Base-by-base conservation (phyloP, 2,888 invertebrate species). In the Drosophila pullipes region DNA sequence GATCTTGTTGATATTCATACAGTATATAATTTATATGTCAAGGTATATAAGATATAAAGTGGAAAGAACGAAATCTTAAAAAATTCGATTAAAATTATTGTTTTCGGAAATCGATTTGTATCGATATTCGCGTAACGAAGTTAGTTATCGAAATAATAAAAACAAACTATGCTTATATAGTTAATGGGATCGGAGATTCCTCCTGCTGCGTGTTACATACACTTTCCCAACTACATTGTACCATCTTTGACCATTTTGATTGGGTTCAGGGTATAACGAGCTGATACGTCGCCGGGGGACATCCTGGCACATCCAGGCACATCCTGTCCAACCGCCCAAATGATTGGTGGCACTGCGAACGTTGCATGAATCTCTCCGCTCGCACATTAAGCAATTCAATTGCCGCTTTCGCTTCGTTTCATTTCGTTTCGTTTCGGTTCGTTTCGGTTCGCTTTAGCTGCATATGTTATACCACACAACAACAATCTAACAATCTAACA, bases 311-410 rank as follows among this genome's bases (percentile, higher is more conserved):
- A 69, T 18, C 25, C 22, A 10, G 37, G 37, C 59, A n/a, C 35
- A 74, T 54, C 63, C 55, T 73, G 53, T 55, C 25, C 73, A 78
- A 57, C 82, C 52, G 74, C 49, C 62, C 78, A 78, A 63, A 73
- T 78, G 68, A 78, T 78, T 78, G 82, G 54, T 57, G 65, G 72
- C 78, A 65, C 54, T 62, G 78, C 82, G 82, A 77, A 72, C 61
- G 73, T 72, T 81, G 78, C 78, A 78, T 78, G 63, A 59, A 47
- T 49, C 57, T 39, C 37, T 55, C 37, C 25, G 18, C 3, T 18
- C 35, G n/a, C 64, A 33, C 68, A 47, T 68, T 53, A 59, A 75
- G 41, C 68, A 75, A 75, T 68, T 69, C 60, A 69, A 62, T 39
- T 62, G 62, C 31, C 61, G 47, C 57, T 58, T 58, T 66, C 53